Conservation (phyloP, 2,113 vertebrate species). For the Eupsittula cactorum region DNA sequence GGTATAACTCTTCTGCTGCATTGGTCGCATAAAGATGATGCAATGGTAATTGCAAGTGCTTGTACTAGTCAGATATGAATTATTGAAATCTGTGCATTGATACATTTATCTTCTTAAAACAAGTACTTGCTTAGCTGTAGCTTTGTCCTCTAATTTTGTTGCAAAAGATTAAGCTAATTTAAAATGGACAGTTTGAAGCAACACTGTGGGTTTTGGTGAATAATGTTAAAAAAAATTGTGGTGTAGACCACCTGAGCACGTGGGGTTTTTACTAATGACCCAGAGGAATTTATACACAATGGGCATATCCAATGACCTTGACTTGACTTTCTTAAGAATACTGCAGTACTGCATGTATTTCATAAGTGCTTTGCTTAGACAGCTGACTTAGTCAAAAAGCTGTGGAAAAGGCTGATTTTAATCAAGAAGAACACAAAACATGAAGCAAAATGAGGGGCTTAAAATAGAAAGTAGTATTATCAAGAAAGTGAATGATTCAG, state of each 20-base stretch:
- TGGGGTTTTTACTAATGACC: background rate
- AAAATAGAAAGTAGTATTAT: constrained; percentile 56
- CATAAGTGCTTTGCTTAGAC: background rate
- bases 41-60: background rate
- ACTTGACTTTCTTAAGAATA: constrained; percentile 19
- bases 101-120: background rate
- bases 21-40: background rate
- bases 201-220: background rate
- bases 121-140: background rate
- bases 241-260: background rate
- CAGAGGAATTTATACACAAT: background rate
- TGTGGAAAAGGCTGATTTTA: constrained; percentile 47
- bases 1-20: background rate
- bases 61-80: background rate
- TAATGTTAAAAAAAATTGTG: background rate
- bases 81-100: background rate
- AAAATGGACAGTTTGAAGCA: background rate
- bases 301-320: constrained; percentile 19
- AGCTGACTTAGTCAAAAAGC: constrained; percentile 32
- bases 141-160: background rate
- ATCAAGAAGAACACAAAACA: constrained; percentile 48
- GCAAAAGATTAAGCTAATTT: background rate
- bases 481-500: constrained; percentile 42
- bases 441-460: constrained; percentile 4
- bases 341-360: constrained; percentile 31